A percentile compares a stretch with the other conserved stretches of the same genome.
These are phyloP conservation scores for Anticlea derivata DNA, from an alignment of 2,888 invertebrate species.

Conservation along the genomic window DNA sequence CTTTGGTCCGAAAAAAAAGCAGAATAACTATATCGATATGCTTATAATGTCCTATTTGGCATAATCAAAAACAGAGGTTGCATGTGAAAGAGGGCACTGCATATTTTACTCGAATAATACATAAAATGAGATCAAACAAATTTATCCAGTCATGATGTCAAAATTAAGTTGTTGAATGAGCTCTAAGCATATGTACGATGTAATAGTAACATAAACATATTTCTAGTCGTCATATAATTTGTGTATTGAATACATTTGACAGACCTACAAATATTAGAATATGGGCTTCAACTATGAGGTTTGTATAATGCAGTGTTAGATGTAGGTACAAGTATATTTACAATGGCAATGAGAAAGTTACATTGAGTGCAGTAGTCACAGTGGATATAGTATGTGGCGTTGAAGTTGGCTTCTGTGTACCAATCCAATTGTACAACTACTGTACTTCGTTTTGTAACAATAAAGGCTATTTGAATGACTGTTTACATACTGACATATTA, in stretches of 20 bases:
- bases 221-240: constrained; percentile 24
- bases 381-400: too few relatives aligned
- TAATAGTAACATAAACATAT: constrained; percentile 18
- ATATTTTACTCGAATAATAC: constrained; percentile 60
- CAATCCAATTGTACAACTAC: too few relatives aligned
- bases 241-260: constrained; percentile 34
- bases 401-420: too few relatives aligned
- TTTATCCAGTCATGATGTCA: constrained; percentile 60
- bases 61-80: constrained; percentile 15
- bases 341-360: constrained; percentile 23
- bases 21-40: constrained; percentile 30
- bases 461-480: constrained; percentile 23
- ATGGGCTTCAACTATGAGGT: constrained; percentile 13
- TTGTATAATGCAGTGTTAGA: constrained; percentile 18
- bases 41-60: constrained; percentile 35
- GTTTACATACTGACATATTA: constrained; percentile 24
- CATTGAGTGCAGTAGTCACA: too few relatives aligned
- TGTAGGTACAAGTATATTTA: constrained; percentile 35
- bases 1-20: constrained; percentile 50
- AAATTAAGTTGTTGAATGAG: constrained; percentile 55
- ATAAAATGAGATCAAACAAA: constrained; percentile 76
- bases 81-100: constrained; percentile 24
- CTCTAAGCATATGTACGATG: constrained; percentile 51
- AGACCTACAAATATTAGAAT: constrained; percentile 25
- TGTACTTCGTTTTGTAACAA: constrained; percentile 7